Base-by-base conservation (phyloP, 2,113 vertebrate species). In the Microtus pennsylvanicus region DNA sequence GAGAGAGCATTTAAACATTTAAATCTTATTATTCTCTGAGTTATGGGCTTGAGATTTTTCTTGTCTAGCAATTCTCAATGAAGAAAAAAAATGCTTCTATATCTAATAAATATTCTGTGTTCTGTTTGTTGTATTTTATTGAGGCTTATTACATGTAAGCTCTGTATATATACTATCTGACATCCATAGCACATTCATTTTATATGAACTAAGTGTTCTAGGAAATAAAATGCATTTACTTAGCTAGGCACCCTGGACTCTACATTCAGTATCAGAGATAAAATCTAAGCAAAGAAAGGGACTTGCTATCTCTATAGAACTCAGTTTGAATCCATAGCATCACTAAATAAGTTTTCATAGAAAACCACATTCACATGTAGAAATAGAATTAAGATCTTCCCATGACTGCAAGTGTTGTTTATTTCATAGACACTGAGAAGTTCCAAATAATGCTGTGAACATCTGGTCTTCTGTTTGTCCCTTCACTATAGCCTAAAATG, bases 321-420 rank as follows among this genome's bases (percentile, higher is more conserved):
- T 86, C 22, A 65, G 0, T 76, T 45, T 81, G 5, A 93, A 76
- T 63, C 38, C 42, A 80, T 55, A 89, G 72, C 67, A 21, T 90
- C 12, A 5, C 93, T 24, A 45, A 26, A 69, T 24, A 63, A 50
- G 2, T 83, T 87, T 19, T 90, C 63, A 75, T 1, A 58, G 61
- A 50, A 22, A 90, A 24, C 21, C 21, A 61, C 28, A 82, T 13
- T 58, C 13, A 21, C 10, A 58, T 58, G 47, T 93, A 42, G 61
- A 75, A 86, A 72, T 9, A 38, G 83, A 63, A 42, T 42, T 69
- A 93, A 90, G 45, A 12, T 78, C 13, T 92, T 61, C 76, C 61
- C 50, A 89, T 65, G 35, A 95, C 89, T 95, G 86, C 52, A 96
- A 82, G 89, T 74, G 88, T 12, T 35, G 17, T 58, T 50, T 88